phyloP scores from a whole-genome alignment of 1,140 invertebrate genomes.

The Drosophila bipectinata region DNA sequence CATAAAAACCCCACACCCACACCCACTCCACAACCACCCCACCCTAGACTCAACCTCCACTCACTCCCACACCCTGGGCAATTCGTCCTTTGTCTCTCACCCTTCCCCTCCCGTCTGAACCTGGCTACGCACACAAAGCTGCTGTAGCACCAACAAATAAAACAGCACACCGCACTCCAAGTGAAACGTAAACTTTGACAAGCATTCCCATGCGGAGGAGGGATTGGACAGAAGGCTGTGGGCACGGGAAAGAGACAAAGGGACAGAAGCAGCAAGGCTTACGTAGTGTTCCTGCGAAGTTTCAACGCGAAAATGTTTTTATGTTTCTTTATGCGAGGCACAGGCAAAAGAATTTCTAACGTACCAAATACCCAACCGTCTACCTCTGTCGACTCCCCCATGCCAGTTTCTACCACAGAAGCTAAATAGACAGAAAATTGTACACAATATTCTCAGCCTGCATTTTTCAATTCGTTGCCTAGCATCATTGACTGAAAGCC shows the following conservation, averaged over 20 bases:
- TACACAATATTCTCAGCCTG: constrained; percentile 70
- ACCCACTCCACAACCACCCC: constrained; percentile 1
- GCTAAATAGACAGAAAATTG: constrained; percentile 69
- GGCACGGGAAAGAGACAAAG: background rate
- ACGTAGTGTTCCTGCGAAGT: constrained; percentile 47
- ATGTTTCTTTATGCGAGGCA: constrained; percentile 75
- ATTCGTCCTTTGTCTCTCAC: constrained; percentile 11
- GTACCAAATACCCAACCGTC: constrained; percentile 5
- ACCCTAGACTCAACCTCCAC: constrained; percentile 4
- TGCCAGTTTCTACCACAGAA: constrained; percentile 17
- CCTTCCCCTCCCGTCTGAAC: constrained; percentile 14
- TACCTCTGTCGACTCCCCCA: constrained; percentile 20
- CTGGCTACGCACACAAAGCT: constrained; percentile 36
- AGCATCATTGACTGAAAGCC: constrained; percentile 47
- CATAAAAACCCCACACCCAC: constrained; percentile 33
- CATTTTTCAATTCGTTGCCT: constrained; percentile 79
- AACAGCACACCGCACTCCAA: constrained; percentile 67
- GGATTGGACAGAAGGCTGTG: constrained; percentile 3
- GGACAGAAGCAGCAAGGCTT: constrained; percentile 8
- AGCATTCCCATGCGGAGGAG: constrained; percentile 35
- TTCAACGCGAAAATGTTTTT: constrained; percentile 76
- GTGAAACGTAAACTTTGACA: constrained; percentile 82
- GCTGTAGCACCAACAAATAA: constrained; percentile 49
- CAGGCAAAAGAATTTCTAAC: constrained; percentile 65
- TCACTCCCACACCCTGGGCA: constrained; percentile 35